Conservation (phyloP, 2,888 invertebrate genomes). For the Acanthococcus lagerstroemiae region DNA sequence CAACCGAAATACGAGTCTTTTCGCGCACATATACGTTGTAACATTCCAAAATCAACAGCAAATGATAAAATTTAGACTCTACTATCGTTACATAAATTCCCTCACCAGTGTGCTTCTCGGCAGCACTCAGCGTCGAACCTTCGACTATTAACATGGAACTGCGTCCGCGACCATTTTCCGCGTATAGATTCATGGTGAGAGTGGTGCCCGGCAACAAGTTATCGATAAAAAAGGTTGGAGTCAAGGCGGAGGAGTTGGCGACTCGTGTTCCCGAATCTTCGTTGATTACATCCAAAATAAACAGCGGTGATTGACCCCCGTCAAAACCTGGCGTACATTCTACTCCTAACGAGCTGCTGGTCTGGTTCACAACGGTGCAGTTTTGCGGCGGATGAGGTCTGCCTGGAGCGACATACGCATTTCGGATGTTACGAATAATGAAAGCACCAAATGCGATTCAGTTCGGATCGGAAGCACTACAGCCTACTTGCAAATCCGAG, state of each 20-base stretch:
- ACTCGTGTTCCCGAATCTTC: conserved; percentile 36
- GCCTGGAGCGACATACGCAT: conserved; percentile 43
- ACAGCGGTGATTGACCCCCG: conserved; percentile 64
- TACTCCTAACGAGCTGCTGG: conserved; percentile 64
- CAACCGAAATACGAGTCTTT: too few relatives aligned
- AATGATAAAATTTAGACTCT: too few relatives aligned
- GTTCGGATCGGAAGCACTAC: too few relatives aligned
- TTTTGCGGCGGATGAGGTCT: conserved; percentile 68
- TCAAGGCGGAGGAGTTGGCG: conserved; percentile 22
- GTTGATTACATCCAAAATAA: conserved; percentile 63
- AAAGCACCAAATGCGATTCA: too few relatives aligned
- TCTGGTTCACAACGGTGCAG: conserved; percentile 65
- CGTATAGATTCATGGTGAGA: conserved; percentile 67
- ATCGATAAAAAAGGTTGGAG: conserved; percentile 56
- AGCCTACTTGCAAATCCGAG: too few relatives aligned
- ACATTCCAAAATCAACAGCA: too few relatives aligned
- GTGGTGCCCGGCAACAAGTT: conserved; percentile 68
- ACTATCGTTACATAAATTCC: neutral
- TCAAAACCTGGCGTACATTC: conserved; percentile 63
- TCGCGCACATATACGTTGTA: too few relatives aligned
- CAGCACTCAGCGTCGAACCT: conserved; percentile 62
- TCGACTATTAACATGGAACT: conserved; percentile 62
- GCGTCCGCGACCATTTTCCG: conserved; percentile 70
- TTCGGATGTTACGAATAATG: too few relatives aligned
- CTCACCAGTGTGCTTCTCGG: conserved; percentile 65